These are phyloP conservation scores for Pagetopsis macropterus DNA, from an alignment of 2,797 vertebrate species.

Conservation along the genomic window DNA sequence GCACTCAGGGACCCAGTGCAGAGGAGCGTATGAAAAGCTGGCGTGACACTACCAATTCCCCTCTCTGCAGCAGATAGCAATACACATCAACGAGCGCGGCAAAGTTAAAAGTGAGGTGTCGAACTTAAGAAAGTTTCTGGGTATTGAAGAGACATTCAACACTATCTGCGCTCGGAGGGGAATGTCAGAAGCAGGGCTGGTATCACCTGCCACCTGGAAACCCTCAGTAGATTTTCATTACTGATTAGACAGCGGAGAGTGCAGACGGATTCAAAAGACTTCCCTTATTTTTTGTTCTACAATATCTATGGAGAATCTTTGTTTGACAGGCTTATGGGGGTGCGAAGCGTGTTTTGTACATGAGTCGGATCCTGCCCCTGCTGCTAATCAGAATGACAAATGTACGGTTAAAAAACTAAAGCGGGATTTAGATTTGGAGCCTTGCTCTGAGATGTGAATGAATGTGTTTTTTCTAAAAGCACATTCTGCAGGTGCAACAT, in stretches of 20 bases:
- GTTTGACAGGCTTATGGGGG: conserved; percentile 79
- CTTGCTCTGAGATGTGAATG: conserved; percentile 11
- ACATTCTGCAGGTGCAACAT: conserved; percentile 60
- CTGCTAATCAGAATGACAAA: conserved; percentile 45
- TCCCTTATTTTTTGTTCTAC: conserved; percentile 79
- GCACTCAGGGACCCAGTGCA: conserved; percentile 59
- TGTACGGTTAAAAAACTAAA: conserved; percentile 4
- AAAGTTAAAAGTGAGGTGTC: conserved; percentile 59
- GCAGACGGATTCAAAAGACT: conserved; percentile 74
- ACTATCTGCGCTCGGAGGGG: conserved; percentile 54
- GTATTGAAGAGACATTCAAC: conserved; percentile 63
- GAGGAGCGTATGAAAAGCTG: conserved; percentile 68
- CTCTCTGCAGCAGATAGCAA: conserved; percentile 43
- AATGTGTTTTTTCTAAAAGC: conserved; percentile 20
- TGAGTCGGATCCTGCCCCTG: conserved; percentile 53
- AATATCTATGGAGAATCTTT: conserved; percentile 74
- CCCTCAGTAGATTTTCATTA: conserved; percentile 69
- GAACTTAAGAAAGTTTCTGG: conserved; percentile 54
- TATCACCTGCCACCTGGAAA: conserved; percentile 82
- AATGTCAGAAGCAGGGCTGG: conserved; percentile 65
- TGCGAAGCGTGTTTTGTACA: conserved; percentile 54
- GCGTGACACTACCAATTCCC: conserved; percentile 47
- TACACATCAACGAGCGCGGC: conserved; percentile 26
- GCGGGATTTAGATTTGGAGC: conserved; percentile 36
- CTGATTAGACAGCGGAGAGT: conserved; percentile 75